Evolutionary conservation across 2,888 invertebrate species (phyloP).

Genomic region (Coenonympha glycerion): DNA sequence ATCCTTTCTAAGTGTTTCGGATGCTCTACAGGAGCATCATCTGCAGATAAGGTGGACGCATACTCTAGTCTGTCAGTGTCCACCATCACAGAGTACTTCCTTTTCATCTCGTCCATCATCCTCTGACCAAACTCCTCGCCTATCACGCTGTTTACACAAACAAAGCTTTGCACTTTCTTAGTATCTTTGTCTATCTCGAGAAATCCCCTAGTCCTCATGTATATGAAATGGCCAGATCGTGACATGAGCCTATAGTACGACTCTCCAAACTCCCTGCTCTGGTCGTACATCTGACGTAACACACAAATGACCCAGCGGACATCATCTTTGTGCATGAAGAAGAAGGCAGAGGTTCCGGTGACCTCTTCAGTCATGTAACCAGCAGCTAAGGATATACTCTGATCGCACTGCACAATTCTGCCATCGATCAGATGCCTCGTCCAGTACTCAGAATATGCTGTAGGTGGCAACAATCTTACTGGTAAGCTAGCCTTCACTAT

Average conservation of each 20-base stretch:
- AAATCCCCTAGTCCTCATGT: constrained; percentile 88
- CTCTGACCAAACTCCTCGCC: constrained; percentile 84
- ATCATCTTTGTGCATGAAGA: constrained; percentile 93
- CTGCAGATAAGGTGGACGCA: constrained; percentile 38
- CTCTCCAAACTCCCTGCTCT: constrained; percentile 86
- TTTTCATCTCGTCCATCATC: constrained; percentile 86
- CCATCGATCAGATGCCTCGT: constrained; percentile 93
- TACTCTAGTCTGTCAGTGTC: constrained; percentile 64
- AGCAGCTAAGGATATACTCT: constrained; percentile 90
- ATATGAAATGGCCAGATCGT: constrained; percentile 89
- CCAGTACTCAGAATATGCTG: constrained; percentile 87
- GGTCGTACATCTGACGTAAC: constrained; percentile 91
- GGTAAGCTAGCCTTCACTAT: constrained; percentile 78
- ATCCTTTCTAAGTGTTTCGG: constrained; percentile 82
- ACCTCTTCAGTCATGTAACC: constrained; percentile 94
- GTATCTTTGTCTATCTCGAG: constrained; percentile 86
- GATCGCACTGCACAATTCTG: constrained; percentile 91
- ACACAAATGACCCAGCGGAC: constrained; percentile 92
- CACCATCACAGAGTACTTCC: constrained; percentile 83
- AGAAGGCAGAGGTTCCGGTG: constrained; percentile 89
- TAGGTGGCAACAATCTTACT: constrained; percentile 73
- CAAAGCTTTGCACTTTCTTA: constrained; percentile 88
- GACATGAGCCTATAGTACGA: constrained; percentile 91
- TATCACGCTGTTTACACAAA: constrained; percentile 88
- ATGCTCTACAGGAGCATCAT: constrained; percentile 79